Conservation (phyloP, 2,888 invertebrate genomes). For the Meloe dianella region DNA sequence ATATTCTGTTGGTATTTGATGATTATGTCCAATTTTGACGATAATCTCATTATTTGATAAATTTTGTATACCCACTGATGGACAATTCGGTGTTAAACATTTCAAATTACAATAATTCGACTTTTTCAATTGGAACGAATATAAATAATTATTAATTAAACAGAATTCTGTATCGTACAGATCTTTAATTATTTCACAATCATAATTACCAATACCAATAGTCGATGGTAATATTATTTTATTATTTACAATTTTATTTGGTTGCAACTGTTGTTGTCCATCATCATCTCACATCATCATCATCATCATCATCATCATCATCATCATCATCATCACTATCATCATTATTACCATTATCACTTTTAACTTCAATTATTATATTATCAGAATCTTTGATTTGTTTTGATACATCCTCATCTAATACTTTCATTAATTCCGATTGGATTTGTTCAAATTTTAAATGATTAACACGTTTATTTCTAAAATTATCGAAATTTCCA, state of each 20-base stretch:
- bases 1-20: conserved; percentile 38
- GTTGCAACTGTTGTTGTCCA: no score
- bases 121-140: conserved; percentile 50
- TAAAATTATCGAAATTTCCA: conserved; percentile 7
- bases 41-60: conserved; percentile 38
- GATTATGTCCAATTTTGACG: conserved; percentile 49
- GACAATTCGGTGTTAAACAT: conserved; percentile 47
- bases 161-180: conserved; percentile 45
- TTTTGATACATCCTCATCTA: conserved; percentile 39
- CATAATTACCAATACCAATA: conserved; percentile 38
- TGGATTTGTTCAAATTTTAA: conserved; percentile 32
- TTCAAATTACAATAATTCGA: conserved; percentile 45
- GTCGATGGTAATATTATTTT: neutral
- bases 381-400: conserved; percentile 43
- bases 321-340: conserved; percentile 18
- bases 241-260: neutral
- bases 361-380: conserved; percentile 43
- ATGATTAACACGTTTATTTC: neutral
- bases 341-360: conserved; percentile 35
- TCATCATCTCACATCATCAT: conserved; percentile 19
- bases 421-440: conserved; percentile 37
- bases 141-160: conserved; percentile 49
- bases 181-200: conserved; percentile 39
- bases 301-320: conserved; percentile 23
- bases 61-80: conserved; percentile 42